Base-by-base conservation (phyloP, 2,113 vertebrate species). In the Thymallus thymallus region DNA sequence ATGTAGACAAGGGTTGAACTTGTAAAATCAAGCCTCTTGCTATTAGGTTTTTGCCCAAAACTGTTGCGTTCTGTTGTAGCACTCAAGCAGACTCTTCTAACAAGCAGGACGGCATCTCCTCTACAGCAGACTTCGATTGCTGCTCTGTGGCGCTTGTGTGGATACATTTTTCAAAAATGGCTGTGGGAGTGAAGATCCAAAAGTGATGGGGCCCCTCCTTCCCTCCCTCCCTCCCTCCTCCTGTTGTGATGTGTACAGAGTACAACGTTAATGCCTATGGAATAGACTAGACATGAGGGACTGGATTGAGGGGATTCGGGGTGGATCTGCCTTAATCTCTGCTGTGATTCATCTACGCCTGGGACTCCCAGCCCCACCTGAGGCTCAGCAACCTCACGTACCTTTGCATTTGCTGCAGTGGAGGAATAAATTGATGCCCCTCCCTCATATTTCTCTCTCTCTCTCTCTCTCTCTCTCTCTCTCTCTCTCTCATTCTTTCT, bases 361-460 rank as follows among this genome's bases (percentile, higher is more conserved):
- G 35, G 35, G 35, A 41, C 9, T 41, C 35, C 35, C 9, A 22
- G 45, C 30, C 62, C 68, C 72, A 79, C 72, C 74, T 79, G 76
- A 22, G 48, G 68, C 7, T 2, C 23, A 30, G 23, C 16, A 56
- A 56, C 68, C 48, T 56, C 48, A 55, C 24, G 10, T 22, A 22
- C 60, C 20, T 9, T 20, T 20, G 58, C 20, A 23, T 18, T 23
- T 63, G 26, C 22, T 61, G 62, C 69, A 76, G 20, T 26, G 35
- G 23, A 51, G 68, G 65, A 77, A 67, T 58, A 58, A 75, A 72
- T 69, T 26, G 60, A 16, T 23, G 46, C 14, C 2, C 62, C 45
- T 64, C 41, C 18, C 10, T 5, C 4, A 45, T 64, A 5, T 30
- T 29, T 2, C n/a, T 4, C 51, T 14, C 51, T 65, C 20, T 29